These are phyloP conservation scores for Orchestia grillus DNA, from an alignment of 1,140 invertebrate species.

Conservation along the genomic window DNA sequence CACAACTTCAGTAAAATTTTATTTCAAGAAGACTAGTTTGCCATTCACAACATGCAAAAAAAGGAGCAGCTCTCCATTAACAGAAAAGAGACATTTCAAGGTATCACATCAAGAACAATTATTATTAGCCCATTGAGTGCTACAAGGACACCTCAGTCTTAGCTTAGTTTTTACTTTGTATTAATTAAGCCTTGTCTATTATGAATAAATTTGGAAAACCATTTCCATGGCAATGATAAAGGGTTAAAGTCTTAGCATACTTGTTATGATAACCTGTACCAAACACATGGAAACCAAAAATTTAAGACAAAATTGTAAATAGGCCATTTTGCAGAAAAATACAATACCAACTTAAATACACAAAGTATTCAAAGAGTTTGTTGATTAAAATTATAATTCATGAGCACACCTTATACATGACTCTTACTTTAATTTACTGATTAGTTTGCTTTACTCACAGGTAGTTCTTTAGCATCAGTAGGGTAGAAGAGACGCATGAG, in stretches of 20 bases:
- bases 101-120: neutral
- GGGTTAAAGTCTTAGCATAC: too few species aligned
- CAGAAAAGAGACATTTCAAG: neutral
- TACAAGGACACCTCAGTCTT: too few species aligned
- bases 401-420: neutral
- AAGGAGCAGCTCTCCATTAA: neutral
- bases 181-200: too few species aligned
- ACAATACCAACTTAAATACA: neutral
- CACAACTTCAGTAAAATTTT: neutral
- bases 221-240: too few species aligned
- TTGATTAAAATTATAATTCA: neutral
- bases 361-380: neutral
- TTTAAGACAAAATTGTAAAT: too few species aligned
- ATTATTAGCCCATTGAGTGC: too few species aligned
- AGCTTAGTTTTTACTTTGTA: too few species aligned
- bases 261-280: too few species aligned
- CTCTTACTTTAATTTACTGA: neutral
- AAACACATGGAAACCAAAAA: neutral
- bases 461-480: constrained; percentile 42
- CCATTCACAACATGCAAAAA: neutral
- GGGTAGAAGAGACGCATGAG: constrained; percentile 56
- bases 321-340: neutral
- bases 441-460: neutral
- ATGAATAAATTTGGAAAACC: too few species aligned
- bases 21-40: neutral